A percentile compares a stretch with the other conserved stretches of the same genome.
These are phyloP conservation scores for Magallana gigas DNA, from an alignment of 1,140 invertebrate genomes.

Conservation along the genomic window DNA sequence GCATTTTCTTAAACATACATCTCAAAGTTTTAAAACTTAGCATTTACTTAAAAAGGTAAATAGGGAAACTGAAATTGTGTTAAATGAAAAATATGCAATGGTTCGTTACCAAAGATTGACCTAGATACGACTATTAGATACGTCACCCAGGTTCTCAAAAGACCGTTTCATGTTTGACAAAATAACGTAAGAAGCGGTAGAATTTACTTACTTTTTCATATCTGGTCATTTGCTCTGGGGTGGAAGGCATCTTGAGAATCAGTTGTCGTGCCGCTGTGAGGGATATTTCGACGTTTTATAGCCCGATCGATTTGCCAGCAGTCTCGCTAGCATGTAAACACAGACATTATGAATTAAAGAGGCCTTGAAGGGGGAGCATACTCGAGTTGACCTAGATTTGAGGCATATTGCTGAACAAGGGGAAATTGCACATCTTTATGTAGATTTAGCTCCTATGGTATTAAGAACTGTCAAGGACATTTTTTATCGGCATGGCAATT, in stretches of 20 bases:
- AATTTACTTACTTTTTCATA: conserved; percentile 67
- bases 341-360: background rate
- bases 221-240: conserved; percentile 65
- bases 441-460: too few species aligned
- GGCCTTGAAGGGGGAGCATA: background rate
- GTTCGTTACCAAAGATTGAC: background rate
- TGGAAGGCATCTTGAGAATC: conserved; percentile 59
- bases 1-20: background rate
- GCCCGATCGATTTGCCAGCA: conserved; percentile 11
- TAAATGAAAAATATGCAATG: background rate
- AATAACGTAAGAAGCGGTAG: background rate
- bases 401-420: background rate
- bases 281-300: background rate
- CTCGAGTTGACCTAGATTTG: background rate
- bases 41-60: background rate
- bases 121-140: background rate
- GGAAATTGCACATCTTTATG: background rate
- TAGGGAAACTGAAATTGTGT: background rate
- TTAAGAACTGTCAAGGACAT: too few species aligned
- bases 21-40: too few species aligned
- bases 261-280: background rate
- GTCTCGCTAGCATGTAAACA: background rate
- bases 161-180: conserved; percentile 33
- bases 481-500: background rate
- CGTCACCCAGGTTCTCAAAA: background rate